Conservation (phyloP, 2,113 vertebrate species). For the Numenius arquata region DNA sequence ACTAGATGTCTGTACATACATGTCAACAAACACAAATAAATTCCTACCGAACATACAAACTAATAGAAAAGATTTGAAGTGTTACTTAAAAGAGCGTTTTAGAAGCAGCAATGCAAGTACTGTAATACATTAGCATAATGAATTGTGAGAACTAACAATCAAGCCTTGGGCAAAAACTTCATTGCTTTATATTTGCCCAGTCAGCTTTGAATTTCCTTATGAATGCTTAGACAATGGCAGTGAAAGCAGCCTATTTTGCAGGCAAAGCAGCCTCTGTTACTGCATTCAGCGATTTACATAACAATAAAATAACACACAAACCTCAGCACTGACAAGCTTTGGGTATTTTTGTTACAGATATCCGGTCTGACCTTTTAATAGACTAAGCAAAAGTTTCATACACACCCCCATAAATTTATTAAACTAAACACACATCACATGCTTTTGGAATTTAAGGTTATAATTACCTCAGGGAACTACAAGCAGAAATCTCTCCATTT, state of each 20-base stretch:
- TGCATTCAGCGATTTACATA: constrained; percentile 48
- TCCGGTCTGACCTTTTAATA: not conserved
- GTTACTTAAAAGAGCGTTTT: constrained; percentile 34
- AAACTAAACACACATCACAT: not conserved
- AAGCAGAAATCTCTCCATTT: not conserved
- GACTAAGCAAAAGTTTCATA: not conserved
- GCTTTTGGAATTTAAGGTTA: not conserved
- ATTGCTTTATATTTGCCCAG: constrained; percentile 64
- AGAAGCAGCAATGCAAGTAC: constrained; percentile 1
- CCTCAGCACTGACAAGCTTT: not conserved
- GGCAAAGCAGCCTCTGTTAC: constrained; percentile 47
- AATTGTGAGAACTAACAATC: constrained; percentile 68
- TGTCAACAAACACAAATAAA: constrained; percentile 33
- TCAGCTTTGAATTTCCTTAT: constrained; percentile 68
- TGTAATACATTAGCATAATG: constrained; percentile 67
- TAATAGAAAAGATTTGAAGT: constrained; percentile 21
- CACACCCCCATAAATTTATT: not conserved
- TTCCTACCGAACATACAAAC: not conserved
- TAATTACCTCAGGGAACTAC: not conserved
- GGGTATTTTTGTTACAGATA: constrained; percentile 30
- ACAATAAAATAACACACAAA: constrained; percentile 57
- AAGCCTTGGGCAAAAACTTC: constrained; percentile 55
- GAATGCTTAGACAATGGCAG: constrained; percentile 65
- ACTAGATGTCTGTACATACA: not conserved
- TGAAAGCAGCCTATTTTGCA: constrained; percentile 68